Conservation (phyloP, 2,113 vertebrate species). For the Anthoscopus minutus region DNA sequence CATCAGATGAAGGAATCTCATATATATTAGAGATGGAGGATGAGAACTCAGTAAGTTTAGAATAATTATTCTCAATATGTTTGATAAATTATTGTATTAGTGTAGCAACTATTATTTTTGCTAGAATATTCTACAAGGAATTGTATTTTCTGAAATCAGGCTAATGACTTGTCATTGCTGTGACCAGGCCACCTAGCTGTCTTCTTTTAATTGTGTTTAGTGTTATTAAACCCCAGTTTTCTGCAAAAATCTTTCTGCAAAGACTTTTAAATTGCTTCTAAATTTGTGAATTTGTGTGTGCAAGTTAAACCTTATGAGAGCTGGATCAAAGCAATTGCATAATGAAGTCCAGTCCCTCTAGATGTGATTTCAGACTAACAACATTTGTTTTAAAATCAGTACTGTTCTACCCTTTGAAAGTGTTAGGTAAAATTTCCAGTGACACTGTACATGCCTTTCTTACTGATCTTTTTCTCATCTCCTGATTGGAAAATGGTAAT, state of each 20-base stretch:
- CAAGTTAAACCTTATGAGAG: neutral
- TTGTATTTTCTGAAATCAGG: neutral
- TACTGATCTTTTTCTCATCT: neutral
- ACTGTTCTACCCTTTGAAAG: neutral
- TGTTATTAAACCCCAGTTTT: neutral
- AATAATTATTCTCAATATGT: slow-evolving; percentile 36
- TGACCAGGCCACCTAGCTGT: neutral
- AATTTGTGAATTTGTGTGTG: neutral
- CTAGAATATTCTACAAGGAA: neutral
- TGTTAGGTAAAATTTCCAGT: neutral
- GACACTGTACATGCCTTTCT: neutral
- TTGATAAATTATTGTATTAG: neutral
- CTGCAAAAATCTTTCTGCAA: neutral
- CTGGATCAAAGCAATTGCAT: neutral
- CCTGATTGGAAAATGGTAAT: neutral
- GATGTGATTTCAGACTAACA: neutral
- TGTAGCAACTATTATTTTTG: neutral
- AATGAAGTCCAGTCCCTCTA: neutral
- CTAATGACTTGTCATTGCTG: neutral
- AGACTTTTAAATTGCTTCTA: neutral
- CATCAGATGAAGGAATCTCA: slow-evolving; percentile 90
- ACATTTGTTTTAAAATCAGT: neutral
- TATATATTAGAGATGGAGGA: slow-evolving; percentile 98
- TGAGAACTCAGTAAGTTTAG: slow-evolving; percentile 86
- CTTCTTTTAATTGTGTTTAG: neutral